These are phyloP conservation scores for Acanthisitta chloris DNA, from an alignment of 2,113 vertebrate genomes.

Conservation along the genomic window DNA sequence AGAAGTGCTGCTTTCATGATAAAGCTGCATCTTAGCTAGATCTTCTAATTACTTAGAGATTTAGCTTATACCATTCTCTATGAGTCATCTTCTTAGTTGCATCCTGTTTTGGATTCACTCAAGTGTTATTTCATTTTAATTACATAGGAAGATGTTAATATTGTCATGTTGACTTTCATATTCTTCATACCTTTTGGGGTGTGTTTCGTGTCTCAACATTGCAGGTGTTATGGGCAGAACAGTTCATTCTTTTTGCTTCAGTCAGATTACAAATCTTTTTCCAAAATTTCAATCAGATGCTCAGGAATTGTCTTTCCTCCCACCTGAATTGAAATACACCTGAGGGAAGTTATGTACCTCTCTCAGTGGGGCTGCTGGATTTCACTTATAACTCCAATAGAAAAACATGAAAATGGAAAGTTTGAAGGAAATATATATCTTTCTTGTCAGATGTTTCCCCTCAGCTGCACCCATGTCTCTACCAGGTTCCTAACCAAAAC, in stretches of 20 bases:
- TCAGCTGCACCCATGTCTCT: background rate
- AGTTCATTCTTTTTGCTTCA: background rate
- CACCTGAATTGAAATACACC: background rate
- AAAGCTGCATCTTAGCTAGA: background rate
- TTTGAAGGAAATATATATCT: background rate
- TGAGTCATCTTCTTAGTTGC: background rate
- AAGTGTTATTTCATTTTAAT: background rate
- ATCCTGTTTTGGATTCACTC: background rate
- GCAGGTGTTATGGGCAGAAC: too few species aligned
- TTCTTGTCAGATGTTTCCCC: background rate
- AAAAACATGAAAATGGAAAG: background rate
- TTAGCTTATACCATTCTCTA: background rate
- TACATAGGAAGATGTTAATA: background rate
- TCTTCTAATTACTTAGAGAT: background rate
- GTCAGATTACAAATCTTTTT: background rate
- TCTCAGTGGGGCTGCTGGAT: background rate
- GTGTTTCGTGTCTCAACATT: background rate
- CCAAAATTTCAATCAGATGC: background rate
- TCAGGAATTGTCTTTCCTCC: background rate
- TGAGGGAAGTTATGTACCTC: background rate
- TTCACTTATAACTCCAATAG: background rate
- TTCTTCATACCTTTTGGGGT: background rate
- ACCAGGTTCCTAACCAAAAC: background rate
- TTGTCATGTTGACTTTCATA: background rate
- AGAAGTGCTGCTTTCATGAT: background rate